Base-by-base conservation (phyloP, 2,888 invertebrate genomes). In the Elegia similella region DNA sequence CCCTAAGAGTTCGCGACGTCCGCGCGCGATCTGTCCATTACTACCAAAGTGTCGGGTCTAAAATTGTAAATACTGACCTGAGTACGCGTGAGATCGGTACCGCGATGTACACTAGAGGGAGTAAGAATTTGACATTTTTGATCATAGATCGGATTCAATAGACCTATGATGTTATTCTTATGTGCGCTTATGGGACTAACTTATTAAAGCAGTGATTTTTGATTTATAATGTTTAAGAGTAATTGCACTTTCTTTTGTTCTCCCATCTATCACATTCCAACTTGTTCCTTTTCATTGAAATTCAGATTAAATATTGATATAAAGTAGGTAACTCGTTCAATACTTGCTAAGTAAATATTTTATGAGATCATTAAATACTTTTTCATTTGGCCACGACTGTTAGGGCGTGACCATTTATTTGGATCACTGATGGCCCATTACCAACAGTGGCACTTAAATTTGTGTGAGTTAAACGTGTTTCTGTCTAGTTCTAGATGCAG, bases 171-270 rank as follows among this genome's bases (percentile, higher is more conserved):
- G 69, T 72, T 77, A 72, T 71, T 75, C 62, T 73, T 70, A 72
- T 69, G 75, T 78, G 76, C 73, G 78, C 76, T 79, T 80, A 69
- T 73, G 68, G 70, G 72, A 73, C 67, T 74, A 66, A 75, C 70
- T 72, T 69, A 72, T 69, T 62, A 61, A 66, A 64, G 65, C 59
- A 57, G 66, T 70, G 67, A 70, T 66, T 67, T 67, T 69, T 59
- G 57, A 64, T 72, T 66, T 67, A 48, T 70, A 63, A 70, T 69
- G 72, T 75, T 70, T 73, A 66, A 63, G 65, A 73, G 69, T 80
- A 81, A 81, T 86, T 84, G 84, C 87, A 86, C 84, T 86, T 86
- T 85, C 77, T 73, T 75, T 80, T 66, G 68, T 69, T 67, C 60
- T 67, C 64, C 62, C 58, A 60, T 65, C 65, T 66, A 65, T 62